Evolutionary conservation across 2,797 vertebrate genomes (phyloP).

Genomic region (Coregonus ussuriensis): DNA sequence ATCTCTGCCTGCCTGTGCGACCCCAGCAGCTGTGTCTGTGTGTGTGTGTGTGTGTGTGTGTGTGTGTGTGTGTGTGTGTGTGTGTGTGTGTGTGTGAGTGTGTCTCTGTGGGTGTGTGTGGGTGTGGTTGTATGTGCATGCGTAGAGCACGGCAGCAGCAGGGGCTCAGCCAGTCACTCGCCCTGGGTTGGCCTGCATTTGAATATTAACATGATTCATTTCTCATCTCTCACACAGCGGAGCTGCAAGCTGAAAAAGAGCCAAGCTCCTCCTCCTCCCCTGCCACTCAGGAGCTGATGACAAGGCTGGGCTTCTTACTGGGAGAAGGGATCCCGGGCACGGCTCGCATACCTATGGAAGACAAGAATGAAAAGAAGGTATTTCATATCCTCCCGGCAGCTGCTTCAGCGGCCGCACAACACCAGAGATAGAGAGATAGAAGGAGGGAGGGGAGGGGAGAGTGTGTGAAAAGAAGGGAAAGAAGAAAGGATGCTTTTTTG

Average conservation of each 20-base stretch:
- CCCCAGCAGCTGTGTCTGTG: neutral
- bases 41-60: neutral
- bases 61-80: neutral
- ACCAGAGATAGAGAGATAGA: slow-evolving; percentile 49
- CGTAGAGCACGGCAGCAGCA: neutral
- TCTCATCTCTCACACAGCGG: slow-evolving; percentile 60
- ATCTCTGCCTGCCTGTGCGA: slow-evolving; percentile 13
- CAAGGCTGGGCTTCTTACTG: slow-evolving; percentile 95
- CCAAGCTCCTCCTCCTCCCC: slow-evolving; percentile 93
- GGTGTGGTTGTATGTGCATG: neutral
- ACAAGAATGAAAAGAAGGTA: slow-evolving; percentile 97
- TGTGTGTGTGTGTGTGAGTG: no score
- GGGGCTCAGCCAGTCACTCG: neutral
- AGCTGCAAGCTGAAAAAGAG: slow-evolving; percentile 85
- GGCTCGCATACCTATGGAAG: slow-evolving; percentile 90
- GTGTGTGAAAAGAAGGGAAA: slow-evolving; percentile 33
- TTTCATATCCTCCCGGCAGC: slow-evolving; percentile 62
- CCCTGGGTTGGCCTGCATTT: slow-evolving; percentile 8
- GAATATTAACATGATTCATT: slow-evolving; percentile 46
- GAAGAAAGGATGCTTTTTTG: slow-evolving; percentile 50
- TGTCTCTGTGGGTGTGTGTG: neutral
- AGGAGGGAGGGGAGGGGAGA: slow-evolving; percentile 39
- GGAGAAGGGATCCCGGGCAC: slow-evolving; percentile 96
- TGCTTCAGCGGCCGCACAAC: slow-evolving; percentile 55
- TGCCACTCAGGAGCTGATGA: slow-evolving; percentile 98